phyloP scores from a whole-genome alignment of 2,797 vertebrate genomes.

The Anniella stebbinsi region DNA sequence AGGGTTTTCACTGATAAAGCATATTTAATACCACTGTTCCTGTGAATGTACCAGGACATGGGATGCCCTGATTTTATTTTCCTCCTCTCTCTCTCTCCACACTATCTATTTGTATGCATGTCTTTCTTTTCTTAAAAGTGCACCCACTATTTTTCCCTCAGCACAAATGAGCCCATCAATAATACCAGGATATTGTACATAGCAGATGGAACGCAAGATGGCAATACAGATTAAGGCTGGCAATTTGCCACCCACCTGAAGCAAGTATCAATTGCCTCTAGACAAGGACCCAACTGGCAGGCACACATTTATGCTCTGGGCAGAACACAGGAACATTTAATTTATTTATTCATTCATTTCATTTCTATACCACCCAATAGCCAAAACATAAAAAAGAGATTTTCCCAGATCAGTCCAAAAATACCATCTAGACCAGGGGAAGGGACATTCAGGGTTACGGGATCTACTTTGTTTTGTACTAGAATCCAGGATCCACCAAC shows the following conservation, averaged over 20 bases:
- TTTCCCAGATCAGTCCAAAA: not conserved
- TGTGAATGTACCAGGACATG: slow-evolving; percentile 54
- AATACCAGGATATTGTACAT: not conserved
- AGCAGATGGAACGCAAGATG: not conserved
- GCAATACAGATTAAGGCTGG: not conserved
- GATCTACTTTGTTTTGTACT: no score
- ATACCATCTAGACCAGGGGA: not conserved
- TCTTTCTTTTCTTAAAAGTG: not conserved
- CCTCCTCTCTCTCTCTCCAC: no score
- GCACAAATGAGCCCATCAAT: not conserved
- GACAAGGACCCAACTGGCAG: not conserved
- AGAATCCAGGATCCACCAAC: no score
- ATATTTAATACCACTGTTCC: slow-evolving; percentile 54
- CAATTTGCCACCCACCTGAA: not conserved
- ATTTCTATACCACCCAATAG: no score
- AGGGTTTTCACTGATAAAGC: slow-evolving; percentile 55
- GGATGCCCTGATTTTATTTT: slow-evolving; percentile 6
- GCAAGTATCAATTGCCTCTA: not conserved
- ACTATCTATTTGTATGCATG: not conserved
- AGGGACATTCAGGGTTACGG: no score
- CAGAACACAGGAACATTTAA: not conserved
- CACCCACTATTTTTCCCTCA: not conserved
- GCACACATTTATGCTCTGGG: not conserved
- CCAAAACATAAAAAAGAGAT: no score
- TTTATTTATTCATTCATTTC: no score